These are phyloP conservation scores for Bombus waltoni DNA, from an alignment of 1,140 invertebrate genomes.

Conservation along the genomic window DNA sequence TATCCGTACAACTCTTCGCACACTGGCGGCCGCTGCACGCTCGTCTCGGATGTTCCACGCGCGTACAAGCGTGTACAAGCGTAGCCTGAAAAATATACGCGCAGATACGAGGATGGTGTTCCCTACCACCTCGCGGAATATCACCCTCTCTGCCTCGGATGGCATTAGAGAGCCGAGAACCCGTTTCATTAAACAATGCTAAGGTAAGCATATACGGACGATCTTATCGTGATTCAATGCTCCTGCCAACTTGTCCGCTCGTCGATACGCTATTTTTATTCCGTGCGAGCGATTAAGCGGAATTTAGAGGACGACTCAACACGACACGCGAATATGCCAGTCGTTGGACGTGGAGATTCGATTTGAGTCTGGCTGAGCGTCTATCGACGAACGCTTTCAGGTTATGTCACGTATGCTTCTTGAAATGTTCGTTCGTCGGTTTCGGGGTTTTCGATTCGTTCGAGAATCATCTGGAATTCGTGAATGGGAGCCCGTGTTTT, in stretches of 20 bases:
- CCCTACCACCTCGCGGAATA: constrained; percentile 30
- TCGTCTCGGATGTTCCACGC: constrained; percentile 31
- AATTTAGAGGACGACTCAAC: background rate
- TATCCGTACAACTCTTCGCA: constrained; percentile 53
- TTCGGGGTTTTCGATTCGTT: too few species aligned
- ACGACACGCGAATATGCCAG: background rate
- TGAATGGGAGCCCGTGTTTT: too few species aligned
- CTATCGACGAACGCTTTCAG: background rate
- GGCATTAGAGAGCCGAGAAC: constrained; percentile 39
- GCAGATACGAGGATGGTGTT: constrained; percentile 38
- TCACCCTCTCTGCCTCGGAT: constrained; percentile 12
- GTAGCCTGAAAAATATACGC: constrained; percentile 36
- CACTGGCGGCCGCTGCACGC: constrained; percentile 26
- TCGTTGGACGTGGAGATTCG: background rate
- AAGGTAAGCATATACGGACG: background rate
- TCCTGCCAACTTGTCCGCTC: constrained; percentile 3
- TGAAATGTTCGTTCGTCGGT: background rate
- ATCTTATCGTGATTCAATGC: constrained; percentile 38
- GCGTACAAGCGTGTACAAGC: constrained; percentile 16
- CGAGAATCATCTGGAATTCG: too few species aligned
- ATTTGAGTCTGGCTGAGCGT: too few species aligned
- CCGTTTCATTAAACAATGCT: constrained; percentile 46
- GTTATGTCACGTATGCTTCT: background rate
- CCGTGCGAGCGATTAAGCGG: background rate
- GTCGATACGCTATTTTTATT: constrained; percentile 28